These are phyloP conservation scores for Drosophila emarginata DNA, from an alignment of 2,888 invertebrate species.

Conservation along the genomic window DNA sequence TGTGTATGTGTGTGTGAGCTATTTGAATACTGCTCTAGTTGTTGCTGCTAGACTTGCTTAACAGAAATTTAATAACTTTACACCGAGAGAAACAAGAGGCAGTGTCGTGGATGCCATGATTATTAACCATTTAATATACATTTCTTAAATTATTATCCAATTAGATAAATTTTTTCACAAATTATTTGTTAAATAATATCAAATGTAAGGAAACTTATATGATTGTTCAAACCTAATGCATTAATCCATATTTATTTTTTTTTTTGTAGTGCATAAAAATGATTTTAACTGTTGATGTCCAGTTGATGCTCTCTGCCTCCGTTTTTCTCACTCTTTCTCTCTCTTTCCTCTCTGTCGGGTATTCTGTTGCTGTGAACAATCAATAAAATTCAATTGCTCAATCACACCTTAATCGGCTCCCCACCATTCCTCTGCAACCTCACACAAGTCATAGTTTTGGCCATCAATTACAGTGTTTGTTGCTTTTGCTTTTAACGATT, in stretches of 20 bases:
- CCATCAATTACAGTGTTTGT: constrained; percentile 9
- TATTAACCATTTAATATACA: no score
- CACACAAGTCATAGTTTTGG: background rate
- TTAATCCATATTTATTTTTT: background rate
- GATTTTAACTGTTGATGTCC: background rate
- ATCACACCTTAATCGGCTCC: background rate
- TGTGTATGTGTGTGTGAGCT: background rate
- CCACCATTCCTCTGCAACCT: background rate
- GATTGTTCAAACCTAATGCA: no score
- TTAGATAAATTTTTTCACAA: no score
- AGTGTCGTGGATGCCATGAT: background rate
- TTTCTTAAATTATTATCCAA: no score
- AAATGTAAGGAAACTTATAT: no score
- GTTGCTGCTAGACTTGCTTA: background rate
- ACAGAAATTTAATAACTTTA: constrained; percentile 6
- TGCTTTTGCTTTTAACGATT: constrained; percentile 15
- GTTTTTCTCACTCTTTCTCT: background rate
- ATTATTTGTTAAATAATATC: no score
- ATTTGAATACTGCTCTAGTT: constrained; percentile 14
- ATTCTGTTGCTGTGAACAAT: constrained; percentile 6
- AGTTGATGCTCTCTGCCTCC: background rate
- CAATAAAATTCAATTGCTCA: constrained; percentile 41
- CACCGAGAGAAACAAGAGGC: background rate
- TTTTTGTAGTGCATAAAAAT: background rate
- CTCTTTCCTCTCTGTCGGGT: background rate